phyloP scores from a whole-genome alignment of 2,113 vertebrate genomes.

The Otus sunia region DNA sequence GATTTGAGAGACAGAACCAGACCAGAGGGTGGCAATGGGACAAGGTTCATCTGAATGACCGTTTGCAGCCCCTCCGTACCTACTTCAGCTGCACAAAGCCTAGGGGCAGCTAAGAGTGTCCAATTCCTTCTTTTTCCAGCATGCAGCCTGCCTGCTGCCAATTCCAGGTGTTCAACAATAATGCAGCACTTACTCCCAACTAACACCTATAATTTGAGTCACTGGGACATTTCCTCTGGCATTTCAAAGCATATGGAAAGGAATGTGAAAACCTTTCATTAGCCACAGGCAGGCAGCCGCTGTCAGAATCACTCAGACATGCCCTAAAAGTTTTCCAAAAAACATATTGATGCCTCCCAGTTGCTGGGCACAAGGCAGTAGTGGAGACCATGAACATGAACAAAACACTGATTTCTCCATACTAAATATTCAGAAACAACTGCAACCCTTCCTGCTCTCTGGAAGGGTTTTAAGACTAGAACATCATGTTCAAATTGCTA shows the following conservation, averaged over 20 bases:
- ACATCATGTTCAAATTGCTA: background rate
- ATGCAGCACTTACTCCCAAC: constrained; percentile 2
- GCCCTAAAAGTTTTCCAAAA: background rate
- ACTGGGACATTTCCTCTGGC: constrained; percentile 57
- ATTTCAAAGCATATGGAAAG: constrained; percentile 44
- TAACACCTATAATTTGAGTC: constrained; percentile 63
- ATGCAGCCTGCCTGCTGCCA: background rate
- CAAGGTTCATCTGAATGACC: background rate
- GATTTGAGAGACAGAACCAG: background rate
- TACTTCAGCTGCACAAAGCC: background rate
- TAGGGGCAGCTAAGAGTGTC: background rate
- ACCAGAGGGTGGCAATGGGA: background rate
- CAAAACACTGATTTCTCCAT: background rate
- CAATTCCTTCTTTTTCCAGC: background rate
- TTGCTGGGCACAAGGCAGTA: background rate
- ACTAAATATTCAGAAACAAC: background rate
- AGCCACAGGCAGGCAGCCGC: constrained; percentile 5
- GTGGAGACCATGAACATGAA: background rate
- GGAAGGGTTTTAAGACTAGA: background rate
- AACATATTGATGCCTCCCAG: background rate
- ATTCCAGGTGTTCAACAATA: constrained; percentile 52
- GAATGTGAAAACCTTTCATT: constrained; percentile 54
- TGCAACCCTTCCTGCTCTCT: background rate
- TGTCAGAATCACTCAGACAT: background rate
- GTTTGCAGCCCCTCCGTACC: background rate